These are phyloP conservation scores for Pangasius sanitwongsei DNA, from an alignment of 2,797 vertebrate species.

Conservation along the genomic window DNA sequence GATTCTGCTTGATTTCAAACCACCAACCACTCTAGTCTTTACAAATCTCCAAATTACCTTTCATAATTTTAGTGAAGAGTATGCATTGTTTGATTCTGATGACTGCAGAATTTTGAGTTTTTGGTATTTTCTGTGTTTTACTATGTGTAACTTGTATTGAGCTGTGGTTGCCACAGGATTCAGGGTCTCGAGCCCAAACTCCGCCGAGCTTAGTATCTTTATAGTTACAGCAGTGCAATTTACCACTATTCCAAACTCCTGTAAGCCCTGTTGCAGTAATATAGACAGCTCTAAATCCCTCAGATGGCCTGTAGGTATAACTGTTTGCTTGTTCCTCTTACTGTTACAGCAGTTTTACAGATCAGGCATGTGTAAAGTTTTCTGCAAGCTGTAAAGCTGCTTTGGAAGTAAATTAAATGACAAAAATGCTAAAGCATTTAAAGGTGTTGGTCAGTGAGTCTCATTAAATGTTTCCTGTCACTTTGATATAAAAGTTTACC, in stretches of 20 bases:
- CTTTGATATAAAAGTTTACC: conserved; percentile 18
- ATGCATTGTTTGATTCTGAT: conserved; percentile 78
- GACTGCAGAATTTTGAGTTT: conserved; percentile 86
- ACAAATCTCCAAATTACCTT: conserved; percentile 71
- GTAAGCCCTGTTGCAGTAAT: neutral
- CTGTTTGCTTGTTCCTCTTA: neutral
- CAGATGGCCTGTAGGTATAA: neutral
- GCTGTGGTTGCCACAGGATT: conserved; percentile 84
- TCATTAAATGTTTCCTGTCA: conserved; percentile 34
- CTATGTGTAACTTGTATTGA: conserved; percentile 85
- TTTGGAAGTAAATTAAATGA: neutral
- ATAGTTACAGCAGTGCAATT: neutral
- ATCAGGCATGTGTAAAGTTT: conserved; percentile 8
- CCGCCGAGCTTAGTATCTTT: conserved; percentile 50
- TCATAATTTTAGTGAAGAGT: conserved; percentile 88
- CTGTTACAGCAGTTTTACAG: neutral
- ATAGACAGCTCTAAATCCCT: neutral
- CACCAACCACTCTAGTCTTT: conserved; percentile 59
- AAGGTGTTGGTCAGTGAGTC: conserved; percentile 1
- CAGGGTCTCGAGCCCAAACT: conserved; percentile 87
- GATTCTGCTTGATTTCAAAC: conserved; percentile 67
- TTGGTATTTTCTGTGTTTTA: conserved; percentile 81
- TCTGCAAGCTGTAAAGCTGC: neutral
- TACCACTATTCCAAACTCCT: neutral
- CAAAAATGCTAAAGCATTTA: neutral